A percentile compares a stretch with the other conserved stretches of the same genome.
These are phyloP conservation scores for Halcyon leucocephala DNA, from an alignment of 2,797 vertebrate species.

Conservation along the genomic window DNA sequence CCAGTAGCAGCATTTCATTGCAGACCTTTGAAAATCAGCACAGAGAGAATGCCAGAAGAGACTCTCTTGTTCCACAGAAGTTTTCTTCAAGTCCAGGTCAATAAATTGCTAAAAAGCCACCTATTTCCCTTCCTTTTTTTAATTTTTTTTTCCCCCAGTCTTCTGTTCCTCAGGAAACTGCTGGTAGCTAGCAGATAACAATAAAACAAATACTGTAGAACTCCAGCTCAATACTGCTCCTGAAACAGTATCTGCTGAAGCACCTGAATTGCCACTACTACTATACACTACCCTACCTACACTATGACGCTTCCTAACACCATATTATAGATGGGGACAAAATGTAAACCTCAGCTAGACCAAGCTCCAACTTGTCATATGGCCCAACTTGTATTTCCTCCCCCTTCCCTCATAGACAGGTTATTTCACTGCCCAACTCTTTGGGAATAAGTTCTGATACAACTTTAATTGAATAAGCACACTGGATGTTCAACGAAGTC, in stretches of 20 bases:
- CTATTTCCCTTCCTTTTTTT: not conserved
- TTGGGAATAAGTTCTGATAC: not conserved
- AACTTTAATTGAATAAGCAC: not conserved
- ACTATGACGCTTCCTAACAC: not conserved
- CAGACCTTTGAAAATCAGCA: constrained; percentile 33
- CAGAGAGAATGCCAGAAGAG: constrained; percentile 3
- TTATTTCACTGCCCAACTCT: not conserved
- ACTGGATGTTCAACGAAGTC: not conserved
- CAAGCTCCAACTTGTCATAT: not conserved
- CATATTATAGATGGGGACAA: not conserved
- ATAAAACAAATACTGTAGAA: constrained; percentile 1
- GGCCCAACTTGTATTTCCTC: not conserved
- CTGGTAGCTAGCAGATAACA: constrained; percentile 2
- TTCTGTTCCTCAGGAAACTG: not conserved
- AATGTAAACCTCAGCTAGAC: not conserved
- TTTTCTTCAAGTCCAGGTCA: constrained; percentile 20
- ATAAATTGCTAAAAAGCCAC: not conserved
- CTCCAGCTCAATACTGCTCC: not conserved
- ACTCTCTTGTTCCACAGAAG: not conserved
- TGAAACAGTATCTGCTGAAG: not conserved
- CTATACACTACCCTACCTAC: not conserved
- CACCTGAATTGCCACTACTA: not conserved
- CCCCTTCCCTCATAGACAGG: not conserved
- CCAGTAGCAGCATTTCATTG: constrained; percentile 20
- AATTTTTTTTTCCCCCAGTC: too few relatives aligned